Percentiles rank a stretch among this genome's conserved stretches.
phyloP scores from a whole-genome alignment of 2,888 invertebrate species.

The Drosophila eohydei region DNA sequence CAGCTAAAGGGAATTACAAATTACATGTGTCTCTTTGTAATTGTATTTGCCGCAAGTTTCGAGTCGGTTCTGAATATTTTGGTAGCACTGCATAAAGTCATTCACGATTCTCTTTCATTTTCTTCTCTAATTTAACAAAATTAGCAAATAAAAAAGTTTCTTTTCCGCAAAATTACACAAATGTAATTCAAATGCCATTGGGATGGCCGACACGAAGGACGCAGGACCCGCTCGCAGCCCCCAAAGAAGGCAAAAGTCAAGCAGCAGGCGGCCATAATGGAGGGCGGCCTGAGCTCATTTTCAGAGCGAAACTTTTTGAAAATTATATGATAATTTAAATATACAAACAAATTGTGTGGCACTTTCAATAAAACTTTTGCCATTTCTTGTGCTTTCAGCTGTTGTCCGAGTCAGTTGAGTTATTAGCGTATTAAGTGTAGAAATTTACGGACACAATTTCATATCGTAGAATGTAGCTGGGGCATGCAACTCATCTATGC shows the following conservation, averaged over 20 bases:
- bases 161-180: slow-evolving; percentile 80
- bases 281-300: slow-evolving; percentile 55
- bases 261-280: slow-evolving; percentile 21
- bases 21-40: slow-evolving; percentile 69
- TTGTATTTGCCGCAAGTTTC: slow-evolving; percentile 55
- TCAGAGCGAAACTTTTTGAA: slow-evolving; percentile 63
- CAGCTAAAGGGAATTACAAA: slow-evolving; percentile 64
- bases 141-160: slow-evolving; percentile 79
- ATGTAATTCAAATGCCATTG: slow-evolving; percentile 74
- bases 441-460: slow-evolving; percentile 31
- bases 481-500: slow-evolving; percentile 29
- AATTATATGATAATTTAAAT: slow-evolving; percentile 80
- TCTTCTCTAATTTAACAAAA: slow-evolving; percentile 74
- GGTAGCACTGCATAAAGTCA: slow-evolving; percentile 58
- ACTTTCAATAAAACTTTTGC: slow-evolving; percentile 80
- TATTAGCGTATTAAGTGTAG: slow-evolving; percentile 73
- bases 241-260: slow-evolving; percentile 61
- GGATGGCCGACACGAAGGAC: slow-evolving; percentile 16
- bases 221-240: slow-evolving; percentile 7
- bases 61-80: slow-evolving; percentile 41
- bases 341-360: slow-evolving; percentile 81
- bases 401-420: slow-evolving; percentile 58
- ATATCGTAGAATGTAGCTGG: slow-evolving; percentile 4
- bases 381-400: slow-evolving; percentile 61
- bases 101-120: slow-evolving; percentile 75